Evolutionary conservation across 2,113 vertebrate species (phyloP).

Genomic region (Mobula hypostoma): DNA sequence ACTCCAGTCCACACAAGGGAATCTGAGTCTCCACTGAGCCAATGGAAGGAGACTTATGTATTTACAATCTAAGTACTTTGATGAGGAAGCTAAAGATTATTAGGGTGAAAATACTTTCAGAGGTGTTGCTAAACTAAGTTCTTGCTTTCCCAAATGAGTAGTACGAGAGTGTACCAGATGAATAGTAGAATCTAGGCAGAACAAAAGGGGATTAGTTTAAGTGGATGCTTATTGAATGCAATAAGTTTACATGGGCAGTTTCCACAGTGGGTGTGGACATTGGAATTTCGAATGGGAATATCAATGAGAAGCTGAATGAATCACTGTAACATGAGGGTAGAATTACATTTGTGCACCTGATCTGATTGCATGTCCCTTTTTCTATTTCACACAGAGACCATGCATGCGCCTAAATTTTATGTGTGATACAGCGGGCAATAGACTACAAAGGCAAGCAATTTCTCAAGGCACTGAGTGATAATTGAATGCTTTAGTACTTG

Average conservation of each 20-base stretch:
- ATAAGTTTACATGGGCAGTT: not conserved
- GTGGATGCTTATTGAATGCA: not conserved
- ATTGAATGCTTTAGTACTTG: not conserved
- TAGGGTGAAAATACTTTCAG: too few species aligned
- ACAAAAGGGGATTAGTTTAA: too few species aligned
- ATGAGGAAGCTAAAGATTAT: too few species aligned
- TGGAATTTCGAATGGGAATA: not conserved
- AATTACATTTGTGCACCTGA: not conserved
- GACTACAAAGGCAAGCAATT: not conserved
- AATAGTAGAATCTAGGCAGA: too few species aligned
- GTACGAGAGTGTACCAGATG: too few species aligned
- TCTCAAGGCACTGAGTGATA: not conserved
- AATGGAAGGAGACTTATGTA: too few species aligned
- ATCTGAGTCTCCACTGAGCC: too few species aligned
- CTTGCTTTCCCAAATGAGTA: too few species aligned
- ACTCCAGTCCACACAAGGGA: too few species aligned
- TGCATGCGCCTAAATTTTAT: not conserved
- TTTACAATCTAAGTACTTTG: too few species aligned
- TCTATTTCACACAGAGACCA: not conserved
- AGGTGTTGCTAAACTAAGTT: too few species aligned
- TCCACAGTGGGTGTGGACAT: not conserved
- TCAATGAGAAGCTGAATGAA: not conserved
- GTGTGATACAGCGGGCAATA: not conserved
- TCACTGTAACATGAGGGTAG: not conserved
- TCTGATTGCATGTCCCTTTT: not conserved